phyloP scores from a whole-genome alignment of 1,140 invertebrate species.

The Drepana arcuata region DNA sequence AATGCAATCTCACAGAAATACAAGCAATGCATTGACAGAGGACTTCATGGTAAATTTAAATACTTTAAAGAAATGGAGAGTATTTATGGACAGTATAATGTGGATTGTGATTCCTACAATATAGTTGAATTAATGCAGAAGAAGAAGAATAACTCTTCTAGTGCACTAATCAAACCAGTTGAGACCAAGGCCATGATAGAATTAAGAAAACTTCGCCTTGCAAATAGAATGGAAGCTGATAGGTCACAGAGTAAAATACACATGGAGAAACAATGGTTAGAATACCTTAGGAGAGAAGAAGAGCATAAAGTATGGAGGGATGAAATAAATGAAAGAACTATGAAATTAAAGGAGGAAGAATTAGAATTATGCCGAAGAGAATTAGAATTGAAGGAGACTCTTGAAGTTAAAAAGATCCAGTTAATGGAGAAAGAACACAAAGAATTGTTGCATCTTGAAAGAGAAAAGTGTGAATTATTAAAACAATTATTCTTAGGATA shows the following conservation, averaged over 20 bases:
- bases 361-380: conserved; percentile 24
- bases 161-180: too few species aligned
- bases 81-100: conserved; percentile 28
- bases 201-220: conserved; percentile 29
- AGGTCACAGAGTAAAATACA: conserved; percentile 27
- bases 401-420: conserved; percentile 24
- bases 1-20: conserved; percentile 34
- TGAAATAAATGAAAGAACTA: conserved; percentile 21
- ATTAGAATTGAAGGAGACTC: conserved; percentile 23
- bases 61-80: conserved; percentile 32
- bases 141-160: conserved; percentile 20
- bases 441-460: conserved; percentile 23
- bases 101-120: conserved; percentile 23
- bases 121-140: conserved; percentile 17
- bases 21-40: conserved; percentile 26
- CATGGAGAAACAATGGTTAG: conserved; percentile 35
- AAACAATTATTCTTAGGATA: conserved; percentile 22
- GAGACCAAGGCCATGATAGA: conserved; percentile 31
- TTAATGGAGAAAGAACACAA: conserved; percentile 26
- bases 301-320: conserved; percentile 19
- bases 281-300: conserved; percentile 31
- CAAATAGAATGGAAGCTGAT: conserved; percentile 31
- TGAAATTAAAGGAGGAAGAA: conserved; percentile 25
- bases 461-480: conserved; percentile 29
- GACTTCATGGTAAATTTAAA: conserved; percentile 26